Conservation (phyloP, 1,140 invertebrate genomes). For the Drosophila nebulosa region DNA sequence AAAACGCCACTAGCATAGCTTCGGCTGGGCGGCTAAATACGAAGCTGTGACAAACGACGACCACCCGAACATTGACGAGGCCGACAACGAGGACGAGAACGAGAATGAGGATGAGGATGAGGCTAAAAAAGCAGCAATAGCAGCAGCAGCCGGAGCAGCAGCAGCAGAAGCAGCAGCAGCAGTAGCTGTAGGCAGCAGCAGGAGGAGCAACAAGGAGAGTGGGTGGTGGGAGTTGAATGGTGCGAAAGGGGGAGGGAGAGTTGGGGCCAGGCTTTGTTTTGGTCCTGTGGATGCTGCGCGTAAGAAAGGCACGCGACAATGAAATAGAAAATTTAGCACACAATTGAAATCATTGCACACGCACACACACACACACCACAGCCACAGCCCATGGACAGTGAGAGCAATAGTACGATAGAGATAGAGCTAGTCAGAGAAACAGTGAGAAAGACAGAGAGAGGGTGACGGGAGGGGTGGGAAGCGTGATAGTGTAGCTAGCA, state of each 20-base stretch:
- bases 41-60: conserved; percentile 1
- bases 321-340: conserved; percentile 73
- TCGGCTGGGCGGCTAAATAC: neutral
- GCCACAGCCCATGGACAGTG: conserved; percentile 5
- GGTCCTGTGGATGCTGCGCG: conserved; percentile 16
- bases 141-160: neutral
- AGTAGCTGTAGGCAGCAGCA: neutral
- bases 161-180: neutral
- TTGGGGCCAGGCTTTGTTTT: neutral
- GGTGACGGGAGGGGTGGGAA: neutral
- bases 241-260: too few relatives aligned
- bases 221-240: neutral
- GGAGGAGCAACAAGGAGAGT: neutral
- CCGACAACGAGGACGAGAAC: neutral
- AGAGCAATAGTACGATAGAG: neutral
- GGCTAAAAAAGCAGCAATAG: neutral
- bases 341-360: conserved; percentile 65
- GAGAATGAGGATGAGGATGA: neutral
- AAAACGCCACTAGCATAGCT: neutral
- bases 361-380: conserved; percentile 29
- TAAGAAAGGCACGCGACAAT: conserved; percentile 47
- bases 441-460: neutral
- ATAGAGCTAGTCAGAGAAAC: neutral
- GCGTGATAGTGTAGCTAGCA: too few relatives aligned
- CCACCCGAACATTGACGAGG: neutral